Evolutionary conservation across 1,140 invertebrate species (phyloP).

Genomic region (Drosophila sechellia): DNA sequence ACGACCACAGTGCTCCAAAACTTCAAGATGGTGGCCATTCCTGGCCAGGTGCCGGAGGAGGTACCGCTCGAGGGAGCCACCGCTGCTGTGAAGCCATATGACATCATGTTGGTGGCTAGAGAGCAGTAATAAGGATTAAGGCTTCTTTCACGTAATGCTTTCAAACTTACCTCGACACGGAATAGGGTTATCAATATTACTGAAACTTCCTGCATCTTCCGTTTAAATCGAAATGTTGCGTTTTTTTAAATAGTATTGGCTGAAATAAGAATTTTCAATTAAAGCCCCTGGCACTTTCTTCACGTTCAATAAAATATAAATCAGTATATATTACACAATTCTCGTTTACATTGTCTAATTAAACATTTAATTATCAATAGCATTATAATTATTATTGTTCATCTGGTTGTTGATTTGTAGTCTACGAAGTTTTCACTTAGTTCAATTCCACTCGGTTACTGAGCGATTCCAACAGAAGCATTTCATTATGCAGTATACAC

Average conservation of each 20-base stretch:
- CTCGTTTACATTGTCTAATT: constrained; percentile 65
- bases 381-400: constrained; percentile 78
- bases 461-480: constrained; percentile 64
- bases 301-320: constrained; percentile 3
- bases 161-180: constrained; percentile 6
- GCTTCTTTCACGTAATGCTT: not conserved
- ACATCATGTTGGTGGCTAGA: constrained; percentile 86
- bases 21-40: constrained; percentile 89
- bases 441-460: constrained; percentile 27
- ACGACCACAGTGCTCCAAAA: constrained; percentile 91
- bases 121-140: not conserved
- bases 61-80: constrained; percentile 90
- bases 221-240: not conserved
- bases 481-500: constrained; percentile 29
- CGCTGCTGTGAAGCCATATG: constrained; percentile 89
- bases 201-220: not conserved
- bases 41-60: constrained; percentile 87
- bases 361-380: constrained; percentile 60
- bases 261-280: not conserved
- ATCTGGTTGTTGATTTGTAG: constrained; percentile 61
- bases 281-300: not conserved
- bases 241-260: no score
- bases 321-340: constrained; percentile 24
- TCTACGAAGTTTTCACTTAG: constrained; percentile 72
- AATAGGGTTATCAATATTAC: not conserved